Base-by-base conservation (phyloP, 37 sponge, comb jelly and placozoan species). In the Haliclona indistincta region DNA sequence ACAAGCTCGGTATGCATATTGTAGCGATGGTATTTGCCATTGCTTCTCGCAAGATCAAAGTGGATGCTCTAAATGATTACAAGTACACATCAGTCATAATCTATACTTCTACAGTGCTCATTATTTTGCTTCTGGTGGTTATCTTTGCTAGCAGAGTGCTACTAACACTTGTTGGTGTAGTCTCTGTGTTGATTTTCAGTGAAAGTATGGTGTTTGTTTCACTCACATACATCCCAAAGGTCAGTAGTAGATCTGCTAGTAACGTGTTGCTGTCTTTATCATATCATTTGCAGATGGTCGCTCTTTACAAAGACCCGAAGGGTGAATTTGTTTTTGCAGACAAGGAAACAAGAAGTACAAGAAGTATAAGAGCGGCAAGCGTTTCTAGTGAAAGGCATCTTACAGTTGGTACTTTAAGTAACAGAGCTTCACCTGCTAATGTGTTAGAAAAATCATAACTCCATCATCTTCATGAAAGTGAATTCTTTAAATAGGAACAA, bases 291-390 rank as follows among this genome's bases (percentile, higher is more conserved):
- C 25, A 58, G 60, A 58, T 58, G 60, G 25, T 58, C 7, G 60
- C 60, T 25, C n/a, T 58, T 6, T 58, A 58, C 28, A 58, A 58
- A 58, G 60, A 58, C 25, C 60, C 60, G n/a, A 58, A 58, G 25
- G 60, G 60, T 25, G 28, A 25, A 6, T 7, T 25, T n/a, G 25
- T 58, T 25, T 58, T 58, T 58, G 25, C n/a, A n/a, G n/a, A n/a
- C n/a, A n/a, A n/a, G n/a, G n/a, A n/a, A n/a, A n/a, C n/a, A n/a
- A n/a, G n/a, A n/a, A n/a, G n/a, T n/a, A n/a, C n/a, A n/a, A n/a
- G n/a, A n/a, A n/a, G n/a, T n/a, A n/a, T n/a, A n/a, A n/a, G n/a
- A n/a, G n/a, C n/a, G n/a, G n/a, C n/a, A n/a, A n/a, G n/a, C n/a
- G n/a, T n/a, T n/a, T n/a, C n/a, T n/a, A n/a, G n/a, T n/a, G n/a